A percentile compares a stretch with the other conserved stretches of the same genome.
phyloP scores from a whole-genome alignment of 2,888 invertebrate genomes.

The Choreutis nemorana region DNA sequence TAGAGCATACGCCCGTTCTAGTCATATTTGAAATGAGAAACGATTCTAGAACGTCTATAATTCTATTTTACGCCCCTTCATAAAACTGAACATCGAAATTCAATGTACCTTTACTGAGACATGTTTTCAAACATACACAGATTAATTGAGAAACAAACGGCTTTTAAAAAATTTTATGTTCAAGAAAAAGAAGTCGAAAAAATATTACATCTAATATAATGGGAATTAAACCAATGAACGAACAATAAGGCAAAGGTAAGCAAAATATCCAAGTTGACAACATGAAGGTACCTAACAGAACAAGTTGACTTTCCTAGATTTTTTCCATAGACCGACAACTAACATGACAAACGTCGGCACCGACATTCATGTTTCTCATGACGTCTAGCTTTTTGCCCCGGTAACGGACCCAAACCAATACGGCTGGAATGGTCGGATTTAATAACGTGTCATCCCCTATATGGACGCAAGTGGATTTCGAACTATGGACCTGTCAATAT shows the following conservation, averaged over 20 bases:
- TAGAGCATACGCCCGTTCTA: conserved; percentile 34
- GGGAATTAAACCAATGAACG: no score
- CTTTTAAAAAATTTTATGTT: no score
- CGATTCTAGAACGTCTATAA: conserved; percentile 20
- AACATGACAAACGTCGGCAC: conserved; percentile 1
- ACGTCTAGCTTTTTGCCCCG: conserved; percentile 29
- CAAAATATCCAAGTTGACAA: no score
- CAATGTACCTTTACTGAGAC: no score
- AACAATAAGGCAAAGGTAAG: no score
- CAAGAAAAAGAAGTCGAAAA: no score
- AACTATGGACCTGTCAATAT: conserved; percentile 13
- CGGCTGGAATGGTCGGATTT: conserved; percentile 51
- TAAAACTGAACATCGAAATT: no score
- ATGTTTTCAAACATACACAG: no score
- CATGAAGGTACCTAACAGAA: no score
- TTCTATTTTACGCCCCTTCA: conserved; percentile 20
- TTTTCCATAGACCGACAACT: not conserved
- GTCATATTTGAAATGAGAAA: conserved; percentile 33
- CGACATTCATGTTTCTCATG: conserved; percentile 20
- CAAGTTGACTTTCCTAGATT: no score
- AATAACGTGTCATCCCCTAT: conserved; percentile 42
- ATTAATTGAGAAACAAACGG: no score
- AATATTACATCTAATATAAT: no score
- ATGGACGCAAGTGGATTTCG: conserved; percentile 32
- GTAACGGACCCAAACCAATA: conserved; percentile 49